Evolutionary conservation across 2,113 vertebrate genomes (phyloP).

Genomic region (Suricata suricatta): DNA sequence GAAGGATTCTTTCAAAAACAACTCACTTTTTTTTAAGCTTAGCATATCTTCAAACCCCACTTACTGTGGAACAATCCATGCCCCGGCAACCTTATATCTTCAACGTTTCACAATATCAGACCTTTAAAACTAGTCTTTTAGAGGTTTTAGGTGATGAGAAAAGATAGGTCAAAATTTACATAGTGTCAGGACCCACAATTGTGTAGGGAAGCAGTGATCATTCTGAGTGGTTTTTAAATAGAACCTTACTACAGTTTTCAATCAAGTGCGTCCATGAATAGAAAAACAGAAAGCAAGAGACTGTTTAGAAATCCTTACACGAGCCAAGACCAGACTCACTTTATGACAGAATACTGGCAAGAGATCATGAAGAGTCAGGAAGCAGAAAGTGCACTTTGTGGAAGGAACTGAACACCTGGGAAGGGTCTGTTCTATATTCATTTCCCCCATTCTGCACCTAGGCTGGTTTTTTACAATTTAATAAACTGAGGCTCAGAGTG

Average conservation of each 20-base stretch:
- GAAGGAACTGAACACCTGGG: background rate
- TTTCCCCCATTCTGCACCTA: background rate
- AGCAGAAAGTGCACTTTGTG: background rate
- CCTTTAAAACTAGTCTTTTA: slow-evolving; percentile 55
- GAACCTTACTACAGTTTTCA: slow-evolving; percentile 46
- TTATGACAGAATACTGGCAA: background rate
- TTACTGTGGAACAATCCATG: background rate
- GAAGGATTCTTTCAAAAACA: slow-evolving; percentile 11
- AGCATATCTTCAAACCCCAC: background rate
- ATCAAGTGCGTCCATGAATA: slow-evolving; percentile 27
- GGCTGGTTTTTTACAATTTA: background rate
- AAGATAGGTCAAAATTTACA: slow-evolving; percentile 67
- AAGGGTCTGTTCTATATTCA: too few relatives aligned
- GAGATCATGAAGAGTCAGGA: background rate
- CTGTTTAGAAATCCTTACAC: background rate
- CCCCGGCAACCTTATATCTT: background rate
- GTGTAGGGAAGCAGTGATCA: background rate
- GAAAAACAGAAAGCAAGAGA: slow-evolving; percentile 11
- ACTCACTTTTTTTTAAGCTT: background rate
- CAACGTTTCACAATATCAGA: slow-evolving; percentile 1
- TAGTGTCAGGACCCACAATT: background rate
- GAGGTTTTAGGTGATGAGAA: background rate
- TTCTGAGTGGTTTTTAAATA: slow-evolving; percentile 50
- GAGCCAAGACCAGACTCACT: background rate
- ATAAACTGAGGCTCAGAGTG: background rate